Base-by-base conservation (phyloP, 1,140 invertebrate genomes). In the Drosophila tristis region DNA sequence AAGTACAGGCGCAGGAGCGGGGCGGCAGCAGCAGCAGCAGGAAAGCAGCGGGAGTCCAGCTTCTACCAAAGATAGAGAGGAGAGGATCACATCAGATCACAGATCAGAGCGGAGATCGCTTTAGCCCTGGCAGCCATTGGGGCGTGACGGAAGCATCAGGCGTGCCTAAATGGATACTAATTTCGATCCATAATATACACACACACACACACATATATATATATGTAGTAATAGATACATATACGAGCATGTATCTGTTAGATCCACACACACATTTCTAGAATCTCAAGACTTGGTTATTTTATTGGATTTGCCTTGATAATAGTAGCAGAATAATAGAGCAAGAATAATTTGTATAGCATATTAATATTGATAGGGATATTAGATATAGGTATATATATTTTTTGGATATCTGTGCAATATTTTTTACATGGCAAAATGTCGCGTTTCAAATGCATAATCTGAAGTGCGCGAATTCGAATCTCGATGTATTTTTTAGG, bases 251-350 rank as follows among this genome's bases (percentile, higher is more conserved):
- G 56, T 60, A 66, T 23, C 66, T 67, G 5, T 7, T 39, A 13
- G 35, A 11, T 39, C 16, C 16, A 20, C 20, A 20, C 20, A 76
- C 51, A 66, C 71, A 73, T 89, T 74, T 89, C 49, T 65, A 82
- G 84, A 87, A 87, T 87, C 84, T 87, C 84, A 84, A 87, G 84
- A 87, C 84, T 87, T 87, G 59, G 78, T 79, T 61, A 61, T 50
- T 44, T 20, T n/a, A 70, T 70, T 70, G 45, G 47, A 70, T 70
- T 70, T 50, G 23, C 48, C 48, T 66, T 25, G 20, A 20, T 20
- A 20, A 20, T 20, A 20, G 20, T 20, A 20, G 20, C 20, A 20
- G 20, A 20, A 39, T 49, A 45, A 15, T 51, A 29, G 26, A 2
- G 7, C 11, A 39, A 39, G 3, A 39, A 39, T 39, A 25, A 25